Base-by-base conservation (phyloP, 2,888 invertebrate genomes). In the Tuberolachnus salignus region DNA sequence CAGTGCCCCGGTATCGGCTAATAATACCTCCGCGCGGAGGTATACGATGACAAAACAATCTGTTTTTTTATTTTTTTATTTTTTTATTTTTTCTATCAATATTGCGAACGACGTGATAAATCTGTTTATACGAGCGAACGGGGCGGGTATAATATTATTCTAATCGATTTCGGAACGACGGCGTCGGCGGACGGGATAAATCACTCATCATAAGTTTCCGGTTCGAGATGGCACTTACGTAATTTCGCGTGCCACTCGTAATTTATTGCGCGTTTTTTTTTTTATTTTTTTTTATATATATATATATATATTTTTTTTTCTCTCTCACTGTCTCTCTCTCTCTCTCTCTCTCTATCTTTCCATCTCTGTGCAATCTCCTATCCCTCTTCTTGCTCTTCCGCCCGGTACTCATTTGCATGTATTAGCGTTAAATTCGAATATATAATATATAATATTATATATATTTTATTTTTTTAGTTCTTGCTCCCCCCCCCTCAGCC, bases 181-280 rank as follows among this genome's bases (percentile, higher is more conserved):
- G 34, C 34, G 34, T 34, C 34, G 34, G 3, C 34, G 34, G 34
- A 34, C 34, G 34, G 69, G 69, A 70, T 70, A 70, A 70, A 70
- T 70, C 55, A 70, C 53, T 70, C 69, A 19, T 53, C 69, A 19
- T 53, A 53, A 69, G 53, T 70, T 55, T 42, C 55, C 55, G 69
- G 53, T 16, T 42, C 67, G 66, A 49, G 53, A 51, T 53, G 51
- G 55, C 69, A 55, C 69, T 67, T 51, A 23, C 53, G 69, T 69
- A 53, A 69, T 69, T 69, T 69, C 26, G 51, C 69, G 53, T 49
- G 69, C 53, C 53, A 14, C 42, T 34, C 10, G 49, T 69, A 70
- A 70, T 70, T 70, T 70, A 70, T 70, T 10, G 53, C 55, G 21
- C 9, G 42, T 8, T 0, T 53, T 42, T 55, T 70, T 51, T 70